Evolutionary conservation across 2,888 invertebrate genomes (phyloP), one percentile per base, ranked within the genome.

Genomic region (Hirtodrosophila cameraria): DNA sequence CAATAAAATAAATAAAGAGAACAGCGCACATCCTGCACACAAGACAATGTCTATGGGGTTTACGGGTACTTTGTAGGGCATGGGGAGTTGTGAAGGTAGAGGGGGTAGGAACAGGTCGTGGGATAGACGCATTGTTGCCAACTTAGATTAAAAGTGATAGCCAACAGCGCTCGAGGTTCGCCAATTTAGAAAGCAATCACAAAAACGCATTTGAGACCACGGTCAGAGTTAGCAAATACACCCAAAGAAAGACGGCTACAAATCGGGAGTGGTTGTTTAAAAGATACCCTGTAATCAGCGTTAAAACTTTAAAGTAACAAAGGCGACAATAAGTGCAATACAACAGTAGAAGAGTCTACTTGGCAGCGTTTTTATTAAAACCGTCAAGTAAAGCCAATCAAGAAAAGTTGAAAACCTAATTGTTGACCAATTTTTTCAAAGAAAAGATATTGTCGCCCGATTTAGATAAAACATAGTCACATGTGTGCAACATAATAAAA

Each of bases 111-210:
- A n/a, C 38, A 36, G 38, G 46, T 42, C 43, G 33, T 45, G 25
- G 39, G 33, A 16, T 28, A 59, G 38, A 66, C 49, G 77, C 74
- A 63, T 71, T 82, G 76, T 82, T 73, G 68, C 73, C 74, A 82
- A 79, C 78, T 79, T 76, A 60, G 71, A 79, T 79, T 83, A 68
- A 70, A 79, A 71, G 76, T 67, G 78, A 79, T 74, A 61, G 74
- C 76, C 67, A 67, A 55, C 66, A 78, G 57, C 46, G 73, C 66
- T 78, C 59, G 61, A 57, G 57, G 65, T 75, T 62, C 60, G 64
- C 58, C 74, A 79, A 79, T 82, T 70, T 76, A 75, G 73, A 82
- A 78, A 67, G 82, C 79, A 82, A 79, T 82, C 76, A 74, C 50
- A 62, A 75, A 63, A 70, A 59, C 50, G 54, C 67, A 71, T 55